These are phyloP conservation scores for Erannis defoliaria DNA, from an alignment of 2,888 invertebrate species.

Conservation along the genomic window DNA sequence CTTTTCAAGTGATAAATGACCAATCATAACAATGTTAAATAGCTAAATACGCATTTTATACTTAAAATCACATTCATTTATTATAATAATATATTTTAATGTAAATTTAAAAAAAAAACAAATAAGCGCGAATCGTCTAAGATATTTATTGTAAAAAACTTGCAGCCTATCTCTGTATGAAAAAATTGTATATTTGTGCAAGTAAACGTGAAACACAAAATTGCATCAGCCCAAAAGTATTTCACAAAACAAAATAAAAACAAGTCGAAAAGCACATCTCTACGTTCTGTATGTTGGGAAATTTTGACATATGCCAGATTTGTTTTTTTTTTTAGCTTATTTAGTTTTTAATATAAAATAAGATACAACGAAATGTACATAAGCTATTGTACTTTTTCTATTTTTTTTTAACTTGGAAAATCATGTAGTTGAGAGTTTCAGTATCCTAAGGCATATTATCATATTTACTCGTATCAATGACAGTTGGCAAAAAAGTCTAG, in stretches of 20 bases:
- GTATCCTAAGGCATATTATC: not conserved
- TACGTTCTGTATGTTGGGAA: not conserved
- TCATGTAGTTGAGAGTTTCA: not conserved
- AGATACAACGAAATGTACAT: slow-evolving; percentile 6
- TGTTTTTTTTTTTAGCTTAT: not conserved
- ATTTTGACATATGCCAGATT: not conserved
- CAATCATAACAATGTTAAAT: slow-evolving; percentile 39
- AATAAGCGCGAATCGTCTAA: not conserved
- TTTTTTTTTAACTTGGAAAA: not conserved
- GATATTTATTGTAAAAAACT: slow-evolving; percentile 38
- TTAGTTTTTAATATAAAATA: not conserved
- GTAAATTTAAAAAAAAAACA: slow-evolving; percentile 41
- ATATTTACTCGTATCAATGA: not conserved
- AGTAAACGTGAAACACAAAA: slow-evolving; percentile 20
- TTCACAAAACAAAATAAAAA: not conserved
- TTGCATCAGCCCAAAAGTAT: slow-evolving; percentile 24
- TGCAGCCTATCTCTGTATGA: not conserved
- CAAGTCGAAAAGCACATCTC: not conserved
- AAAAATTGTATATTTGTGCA: slow-evolving; percentile 32
- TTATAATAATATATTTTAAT: slow-evolving; percentile 40
- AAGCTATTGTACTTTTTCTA: slow-evolving; percentile 4
- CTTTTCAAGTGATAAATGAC: slow-evolving; percentile 58
- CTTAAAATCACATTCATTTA: slow-evolving; percentile 67
- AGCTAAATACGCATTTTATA: slow-evolving; percentile 44
- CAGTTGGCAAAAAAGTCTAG: not conserved